Conservation (phyloP, 2,797 vertebrate species). For the Eulemur albifrons region DNA sequence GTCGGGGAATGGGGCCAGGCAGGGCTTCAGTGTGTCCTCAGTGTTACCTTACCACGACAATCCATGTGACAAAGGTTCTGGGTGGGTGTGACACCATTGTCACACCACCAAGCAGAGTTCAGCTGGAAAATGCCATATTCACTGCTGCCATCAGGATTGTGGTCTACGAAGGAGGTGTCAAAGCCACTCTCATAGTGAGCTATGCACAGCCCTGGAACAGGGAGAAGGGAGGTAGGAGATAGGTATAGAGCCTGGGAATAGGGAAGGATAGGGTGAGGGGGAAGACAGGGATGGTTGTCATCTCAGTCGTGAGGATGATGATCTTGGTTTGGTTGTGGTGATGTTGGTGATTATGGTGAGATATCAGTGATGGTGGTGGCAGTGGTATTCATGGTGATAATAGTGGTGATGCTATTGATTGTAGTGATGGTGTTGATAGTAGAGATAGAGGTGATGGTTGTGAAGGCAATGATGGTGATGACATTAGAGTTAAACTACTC, state of each 20-base stretch:
- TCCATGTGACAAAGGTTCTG: slow-evolving; percentile 83
- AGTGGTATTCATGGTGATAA: not conserved
- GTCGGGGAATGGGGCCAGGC: not conserved
- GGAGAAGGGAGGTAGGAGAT: not conserved
- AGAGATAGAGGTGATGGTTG: not conserved
- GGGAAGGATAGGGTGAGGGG: not conserved
- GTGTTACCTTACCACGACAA: slow-evolving; percentile 81
- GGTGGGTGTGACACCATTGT: slow-evolving; percentile 55
- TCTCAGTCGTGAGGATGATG: slow-evolving; percentile 17
- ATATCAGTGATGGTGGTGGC: not conserved
- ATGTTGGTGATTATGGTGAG: slow-evolving; percentile 42
- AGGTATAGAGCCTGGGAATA: not conserved
- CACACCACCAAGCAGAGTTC: slow-evolving; percentile 88
- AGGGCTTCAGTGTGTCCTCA: not conserved
- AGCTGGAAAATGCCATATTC: slow-evolving; percentile 91
- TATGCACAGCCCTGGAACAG: slow-evolving; percentile 86
- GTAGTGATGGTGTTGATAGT: not conserved
- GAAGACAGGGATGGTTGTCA: not conserved
- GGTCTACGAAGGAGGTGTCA: slow-evolving; percentile 78
- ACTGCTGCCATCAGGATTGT: slow-evolving; percentile 82
- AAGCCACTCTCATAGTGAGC: slow-evolving; percentile 82
- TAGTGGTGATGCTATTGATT: not conserved
- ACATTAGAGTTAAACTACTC: slow-evolving; percentile 14
- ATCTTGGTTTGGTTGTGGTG: slow-evolving; percentile 4
- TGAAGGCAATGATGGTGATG: slow-evolving; percentile 10